Percentiles rank a stretch among this genome's conserved stretches.
Evolutionary conservation across 2,888 invertebrate species (phyloP).

Genomic region (Argyra leucocephala): DNA sequence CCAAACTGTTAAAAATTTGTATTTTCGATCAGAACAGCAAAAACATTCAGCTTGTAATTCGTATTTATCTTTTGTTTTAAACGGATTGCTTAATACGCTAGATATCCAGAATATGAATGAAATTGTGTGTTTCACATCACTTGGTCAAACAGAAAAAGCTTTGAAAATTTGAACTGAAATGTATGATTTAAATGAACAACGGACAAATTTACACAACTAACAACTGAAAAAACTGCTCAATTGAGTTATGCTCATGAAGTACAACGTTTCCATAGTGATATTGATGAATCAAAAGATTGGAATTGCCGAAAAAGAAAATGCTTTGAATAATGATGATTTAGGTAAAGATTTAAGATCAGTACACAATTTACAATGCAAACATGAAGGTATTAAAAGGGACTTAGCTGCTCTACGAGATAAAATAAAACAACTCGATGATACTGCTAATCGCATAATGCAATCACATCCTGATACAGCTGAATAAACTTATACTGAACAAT

Average conservation of each 20-base stretch:
- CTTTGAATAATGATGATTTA: slow-evolving; percentile 86
- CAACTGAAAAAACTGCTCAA: slow-evolving; percentile 87
- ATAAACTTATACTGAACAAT: slow-evolving; percentile 92
- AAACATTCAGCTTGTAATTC: no score
- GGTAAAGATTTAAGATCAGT: slow-evolving; percentile 96
- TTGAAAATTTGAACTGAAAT: slow-evolving; percentile 97
- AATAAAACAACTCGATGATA: slow-evolving; percentile 92
- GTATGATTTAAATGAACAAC: slow-evolving; percentile 87
- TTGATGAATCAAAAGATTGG: slow-evolving; percentile 93
- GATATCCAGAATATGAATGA: slow-evolving; percentile 99
- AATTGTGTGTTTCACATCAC: slow-evolving; percentile 90
- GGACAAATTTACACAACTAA: slow-evolving; percentile 89
- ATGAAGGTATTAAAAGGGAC: slow-evolving; percentile 96
- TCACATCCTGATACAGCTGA: slow-evolving; percentile 98
- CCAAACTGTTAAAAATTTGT: no score
- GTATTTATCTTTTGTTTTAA: no score
- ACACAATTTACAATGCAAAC: slow-evolving; percentile 94
- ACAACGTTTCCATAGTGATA: slow-evolving; percentile 94
- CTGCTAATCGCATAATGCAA: slow-evolving; percentile 85
- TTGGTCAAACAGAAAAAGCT: slow-evolving; percentile 97
- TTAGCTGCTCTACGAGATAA: slow-evolving; percentile 95
- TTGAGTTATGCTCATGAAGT: slow-evolving; percentile 98
- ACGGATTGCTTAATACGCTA: no score
- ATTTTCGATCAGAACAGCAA: no score
- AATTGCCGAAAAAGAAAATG: slow-evolving; percentile 97